Evolutionary conservation across 92 coral and sea anemone species (phyloP).

Genomic region (Actinostola sp.): DNA sequence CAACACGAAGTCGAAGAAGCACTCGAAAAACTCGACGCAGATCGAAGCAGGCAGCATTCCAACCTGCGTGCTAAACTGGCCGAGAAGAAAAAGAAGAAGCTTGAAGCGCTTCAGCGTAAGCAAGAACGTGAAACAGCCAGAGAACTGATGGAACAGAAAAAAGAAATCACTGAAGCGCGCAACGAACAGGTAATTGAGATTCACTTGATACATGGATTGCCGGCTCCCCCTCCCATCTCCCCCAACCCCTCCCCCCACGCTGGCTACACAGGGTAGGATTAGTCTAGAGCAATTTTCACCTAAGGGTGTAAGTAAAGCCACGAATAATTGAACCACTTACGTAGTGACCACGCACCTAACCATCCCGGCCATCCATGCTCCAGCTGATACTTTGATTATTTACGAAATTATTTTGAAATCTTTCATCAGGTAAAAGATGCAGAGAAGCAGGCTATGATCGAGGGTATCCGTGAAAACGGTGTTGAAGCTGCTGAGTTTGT

Average conservation of each 20-base stretch:
- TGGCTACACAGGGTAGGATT: no score
- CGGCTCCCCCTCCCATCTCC: no score
- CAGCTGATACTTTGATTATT: no score
- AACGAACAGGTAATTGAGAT: constrained; percentile 77
- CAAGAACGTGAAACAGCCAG: constrained; percentile 96
- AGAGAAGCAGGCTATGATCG: constrained; percentile 96
- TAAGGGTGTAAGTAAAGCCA: no score
- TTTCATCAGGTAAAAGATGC: constrained; percentile 83
- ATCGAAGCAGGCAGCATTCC: constrained; percentile 85
- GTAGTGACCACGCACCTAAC: no score
- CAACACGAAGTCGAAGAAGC: constrained; percentile 96
- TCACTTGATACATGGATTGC: neutral
- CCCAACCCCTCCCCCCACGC: no score
- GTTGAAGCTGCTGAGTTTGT: constrained; percentile 95
- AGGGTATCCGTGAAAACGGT: constrained; percentile 96
- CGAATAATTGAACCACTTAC: no score
- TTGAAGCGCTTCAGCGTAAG: constrained; percentile 86
- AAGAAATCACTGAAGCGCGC: constrained; percentile 90
- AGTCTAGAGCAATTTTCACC: no score
- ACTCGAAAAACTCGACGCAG: constrained; percentile 93
- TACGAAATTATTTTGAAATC: no score
- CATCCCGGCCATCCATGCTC: no score
- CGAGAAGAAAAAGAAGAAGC: constrained; percentile 81
- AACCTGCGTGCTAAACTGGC: constrained; percentile 83
- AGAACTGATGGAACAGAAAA: constrained; percentile 93